Percentiles rank a stretch among this genome's conserved stretches.
phyloP scores from a whole-genome alignment of 2,113 vertebrate species.

The Brachyhypopomus gauderio region DNA sequence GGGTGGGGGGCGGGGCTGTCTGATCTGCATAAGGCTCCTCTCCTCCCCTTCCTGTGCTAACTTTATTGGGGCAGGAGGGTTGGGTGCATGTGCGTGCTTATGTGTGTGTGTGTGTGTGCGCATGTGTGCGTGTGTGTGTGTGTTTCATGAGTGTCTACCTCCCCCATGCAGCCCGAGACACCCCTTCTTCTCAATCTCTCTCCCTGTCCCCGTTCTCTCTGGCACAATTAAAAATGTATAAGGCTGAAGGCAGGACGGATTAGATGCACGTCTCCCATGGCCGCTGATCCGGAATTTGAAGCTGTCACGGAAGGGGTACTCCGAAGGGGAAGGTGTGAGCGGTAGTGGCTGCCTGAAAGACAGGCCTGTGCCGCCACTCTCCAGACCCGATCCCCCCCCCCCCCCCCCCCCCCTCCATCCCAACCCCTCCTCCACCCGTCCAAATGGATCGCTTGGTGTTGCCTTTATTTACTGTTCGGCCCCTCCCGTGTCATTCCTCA shows the following conservation, averaged over 20 bases:
- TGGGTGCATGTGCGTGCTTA: constrained; percentile 37
- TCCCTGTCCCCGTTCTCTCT: constrained; percentile 57
- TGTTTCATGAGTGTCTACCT: constrained; percentile 36
- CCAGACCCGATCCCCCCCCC: constrained; percentile 3
- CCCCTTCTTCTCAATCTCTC: constrained; percentile 45
- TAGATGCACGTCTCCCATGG: constrained; percentile 67
- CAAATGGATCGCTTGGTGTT: constrained; percentile 71
- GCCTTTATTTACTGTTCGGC: constrained; percentile 76
- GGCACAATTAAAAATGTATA: constrained; percentile 78
- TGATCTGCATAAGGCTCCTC: constrained; percentile 53
- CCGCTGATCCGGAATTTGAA: constrained; percentile 72
- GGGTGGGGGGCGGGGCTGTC: too few species aligned
- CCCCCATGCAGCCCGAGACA: constrained; percentile 36
- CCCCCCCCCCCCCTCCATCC: constrained; percentile 37
- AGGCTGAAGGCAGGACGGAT: constrained; percentile 65
- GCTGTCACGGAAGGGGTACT: constrained; percentile 65
- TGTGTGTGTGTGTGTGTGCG: background rate
- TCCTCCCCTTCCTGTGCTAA: constrained; percentile 30
- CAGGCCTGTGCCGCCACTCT: constrained; percentile 2
- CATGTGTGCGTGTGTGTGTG: constrained; percentile 10
- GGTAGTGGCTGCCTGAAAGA: constrained; percentile 21
- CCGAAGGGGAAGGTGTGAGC: constrained; percentile 31
- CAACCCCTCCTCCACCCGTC: background rate
- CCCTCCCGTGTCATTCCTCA: constrained; percentile 77
- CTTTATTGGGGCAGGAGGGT: constrained; percentile 52